Base-by-base conservation (phyloP, 2,888 invertebrate genomes). In the Eupithecia subumbrata region DNA sequence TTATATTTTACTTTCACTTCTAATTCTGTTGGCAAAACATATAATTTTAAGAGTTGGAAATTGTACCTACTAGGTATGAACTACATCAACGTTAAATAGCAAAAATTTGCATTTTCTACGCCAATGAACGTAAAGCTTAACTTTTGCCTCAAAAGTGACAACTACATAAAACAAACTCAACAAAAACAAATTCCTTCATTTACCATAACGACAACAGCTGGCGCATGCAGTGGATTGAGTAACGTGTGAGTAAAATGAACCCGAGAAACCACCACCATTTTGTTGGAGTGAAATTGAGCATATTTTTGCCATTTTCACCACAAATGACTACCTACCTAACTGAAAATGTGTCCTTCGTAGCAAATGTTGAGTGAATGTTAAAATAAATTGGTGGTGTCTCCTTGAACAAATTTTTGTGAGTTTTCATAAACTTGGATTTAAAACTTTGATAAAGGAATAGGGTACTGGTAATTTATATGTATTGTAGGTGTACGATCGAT, bases 171-270 rank as follows among this genome's bases (percentile, higher is more conserved):
- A 25, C 60, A 63, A 73, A 48, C 66, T 71, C 45, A 48, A 73
- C 67, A 68, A 71, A 71, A 74, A 71, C 69, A 37, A 74, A 74
- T 76, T 68, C 67, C 66, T 52, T 75, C 64, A 75, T 77, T 78
- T 69, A 76, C 66, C 74, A 72, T 76, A 75, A 78, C 72, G 78
- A 63, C 63, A 60, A 40, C 75, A 74, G 72, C 67, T 74, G 78
- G 72, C 70, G 72, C 70, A 72, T 78, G 71, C 78, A 74, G 68
- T 71, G 77, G 73, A 74, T 73, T 77, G 77, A 75, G 73, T 73
- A 77, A 74, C 72, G 70, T 67, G 69, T 60, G 68, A 71, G 73
- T 52, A 73, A 73, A 77, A 75, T 77, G 71, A 75, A 64, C 75
- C 66, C 70, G 25, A 43, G 74, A 75, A 73, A 72, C 72, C 72